Base-by-base conservation (phyloP, 2,797 vertebrate genomes). In the Falco cherrug region DNA sequence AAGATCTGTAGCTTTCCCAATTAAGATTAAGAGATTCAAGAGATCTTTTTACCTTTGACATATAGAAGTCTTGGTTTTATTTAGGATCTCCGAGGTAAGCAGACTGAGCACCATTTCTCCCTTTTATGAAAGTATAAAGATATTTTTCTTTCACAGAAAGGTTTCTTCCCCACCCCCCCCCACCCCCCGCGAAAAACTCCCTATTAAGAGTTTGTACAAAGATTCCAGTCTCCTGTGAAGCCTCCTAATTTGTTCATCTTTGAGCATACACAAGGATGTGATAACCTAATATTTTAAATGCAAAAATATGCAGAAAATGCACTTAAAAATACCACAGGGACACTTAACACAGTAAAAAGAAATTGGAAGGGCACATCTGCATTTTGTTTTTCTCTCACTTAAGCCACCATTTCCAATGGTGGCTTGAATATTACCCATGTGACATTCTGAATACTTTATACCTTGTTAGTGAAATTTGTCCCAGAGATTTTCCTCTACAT, bases 251-350 rank as follows among this genome's bases (percentile, higher is more conserved):
- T 83, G 64, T 69, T 91, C 76, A 25, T 89, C 68, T 94, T 95
- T 77, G 45, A 93, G 73, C 75, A 89, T 73, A 87, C 68, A 78
- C 20, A 45, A 93, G 45, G 60, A 95, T 85, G 79, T 93, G 75
- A 84, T 90, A 96, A 87, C 50, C 78, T 85, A 89, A 95, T 91
- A 95, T 92, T 92, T 96, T 93, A 78, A 94, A 95, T 91, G 87
- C 64, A 95, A 96, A 97, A 93, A 89, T 92, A 95, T 89, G 64
- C 73, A 94, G 69, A 89, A 97, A 94, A 95, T 64, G 35, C 78
- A 54, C 75, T 94, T 91, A 47, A 79, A 93, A 95, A 87, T 95
- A 75, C 78, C 73, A 85, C 48, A 54, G 90, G 43, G 87, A 89
- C 61, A 80, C 25, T 64, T 68, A 90, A 85, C 80, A 93, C 19